A percentile compares a stretch with the other conserved stretches of the same genome.
These are phyloP conservation scores for Mus minutoides DNA, from an alignment of 2,797 vertebrate genomes.

Conservation along the genomic window DNA sequence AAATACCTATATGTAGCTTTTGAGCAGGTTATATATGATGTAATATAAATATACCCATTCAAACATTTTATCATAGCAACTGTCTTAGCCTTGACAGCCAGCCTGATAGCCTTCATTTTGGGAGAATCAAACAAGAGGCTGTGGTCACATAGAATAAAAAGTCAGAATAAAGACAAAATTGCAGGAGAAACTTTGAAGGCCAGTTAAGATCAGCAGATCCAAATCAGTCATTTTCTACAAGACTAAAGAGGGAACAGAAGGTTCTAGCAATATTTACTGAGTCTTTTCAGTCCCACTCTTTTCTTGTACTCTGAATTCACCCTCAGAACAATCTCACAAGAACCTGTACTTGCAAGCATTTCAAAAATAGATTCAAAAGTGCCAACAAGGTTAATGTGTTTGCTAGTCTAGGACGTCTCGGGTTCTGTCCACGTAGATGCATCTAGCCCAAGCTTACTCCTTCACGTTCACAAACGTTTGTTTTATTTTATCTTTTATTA, in stretches of 20 bases:
- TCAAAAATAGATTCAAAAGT: background rate
- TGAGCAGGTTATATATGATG: background rate
- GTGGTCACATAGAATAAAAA: background rate
- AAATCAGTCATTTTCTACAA: constrained; percentile 8
- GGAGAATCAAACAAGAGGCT: background rate
- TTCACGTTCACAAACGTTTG: background rate
- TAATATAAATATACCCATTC: background rate
- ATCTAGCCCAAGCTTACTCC: background rate
- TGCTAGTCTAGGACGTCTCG: background rate
- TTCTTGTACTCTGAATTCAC: background rate
- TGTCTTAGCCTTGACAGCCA: background rate
- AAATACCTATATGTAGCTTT: background rate
- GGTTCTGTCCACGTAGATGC: background rate
- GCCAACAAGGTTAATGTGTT: background rate
- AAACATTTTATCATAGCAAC: background rate
- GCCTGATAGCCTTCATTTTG: background rate
- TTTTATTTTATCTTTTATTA: constrained; percentile 13
- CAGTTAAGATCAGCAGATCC: background rate
- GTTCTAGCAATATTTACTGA: background rate
- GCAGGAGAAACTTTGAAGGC: background rate
- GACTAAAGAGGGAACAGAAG: background rate
- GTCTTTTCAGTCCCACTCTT: background rate
- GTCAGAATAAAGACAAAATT: background rate
- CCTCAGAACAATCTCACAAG: background rate
- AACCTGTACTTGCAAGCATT: background rate